A percentile compares a stretch with the other conserved stretches of the same genome.
These are phyloP conservation scores for Polypterus senegalus DNA, from an alignment of 2,113 vertebrate species.

Conservation along the genomic window DNA sequence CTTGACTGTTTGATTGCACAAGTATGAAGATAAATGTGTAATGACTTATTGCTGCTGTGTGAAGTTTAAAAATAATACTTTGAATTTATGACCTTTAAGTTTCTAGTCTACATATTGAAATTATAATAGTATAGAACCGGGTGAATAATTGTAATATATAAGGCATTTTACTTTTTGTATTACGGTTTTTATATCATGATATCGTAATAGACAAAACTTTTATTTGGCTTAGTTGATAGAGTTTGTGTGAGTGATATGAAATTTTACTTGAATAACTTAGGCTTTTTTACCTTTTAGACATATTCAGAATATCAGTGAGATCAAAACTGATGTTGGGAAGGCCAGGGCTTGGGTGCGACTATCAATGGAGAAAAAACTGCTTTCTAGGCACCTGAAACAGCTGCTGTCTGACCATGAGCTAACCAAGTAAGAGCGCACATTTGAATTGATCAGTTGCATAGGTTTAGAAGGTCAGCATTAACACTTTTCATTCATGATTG, in stretches of 20 bases:
- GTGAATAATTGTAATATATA: too few relatives aligned
- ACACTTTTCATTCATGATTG: too few relatives aligned
- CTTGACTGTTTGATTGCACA: too few relatives aligned
- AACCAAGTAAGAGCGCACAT: conserved; percentile 65
- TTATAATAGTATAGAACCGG: too few relatives aligned
- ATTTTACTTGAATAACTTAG: not conserved
- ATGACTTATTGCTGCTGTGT: too few relatives aligned
- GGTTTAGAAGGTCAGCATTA: too few relatives aligned
- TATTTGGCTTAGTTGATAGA: not conserved
- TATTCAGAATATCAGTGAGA: conserved; percentile 94
- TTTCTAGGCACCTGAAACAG: conserved; percentile 91
- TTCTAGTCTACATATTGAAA: too few relatives aligned
- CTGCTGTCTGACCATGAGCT: conserved; percentile 91
- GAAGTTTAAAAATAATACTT: too few relatives aligned
- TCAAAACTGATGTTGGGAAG: conserved; percentile 94
- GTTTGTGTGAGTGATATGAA: not conserved
- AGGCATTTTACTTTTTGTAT: too few relatives aligned
- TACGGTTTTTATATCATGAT: not conserved
- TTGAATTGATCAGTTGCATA: too few relatives aligned
- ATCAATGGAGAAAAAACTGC: conserved; percentile 96
- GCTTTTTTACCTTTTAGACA: conserved; percentile 52
- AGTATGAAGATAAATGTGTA: too few relatives aligned
- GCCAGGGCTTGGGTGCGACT: conserved; percentile 95
- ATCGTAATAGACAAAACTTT: not conserved
- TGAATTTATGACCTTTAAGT: too few relatives aligned